Base-by-base conservation (phyloP, 1,140 invertebrate genomes). In the Tyrophagus putrescentiae region DNA sequence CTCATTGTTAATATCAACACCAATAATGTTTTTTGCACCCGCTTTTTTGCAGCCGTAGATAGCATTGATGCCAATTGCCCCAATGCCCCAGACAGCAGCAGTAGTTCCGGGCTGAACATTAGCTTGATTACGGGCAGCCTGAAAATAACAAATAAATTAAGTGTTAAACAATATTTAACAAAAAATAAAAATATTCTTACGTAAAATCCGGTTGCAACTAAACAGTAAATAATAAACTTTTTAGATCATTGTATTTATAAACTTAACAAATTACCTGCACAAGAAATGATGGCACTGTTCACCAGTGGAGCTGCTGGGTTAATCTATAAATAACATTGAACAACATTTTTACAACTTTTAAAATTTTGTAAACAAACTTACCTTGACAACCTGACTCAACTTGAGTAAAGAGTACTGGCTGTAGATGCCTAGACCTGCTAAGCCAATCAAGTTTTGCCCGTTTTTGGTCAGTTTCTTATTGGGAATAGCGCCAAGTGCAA, bases 1-100 rank as follows among this genome's bases (percentile, higher is more conserved):
- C 13, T 39, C 80, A 69, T 98, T 98, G 73, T 95, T 96, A 36
- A 92, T 75, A 73, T 98, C 93, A 64, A 98, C 79, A 52, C 90
- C 95, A 72, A 96, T 92, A 54, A 98, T 85, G 63, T 82, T 78
- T 23, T 79, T 79, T n/a, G 36, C 36, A 21, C 36, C 36, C 13
- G 36, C 36, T 13, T 13, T 13, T 39, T 39, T 39, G 36, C 36
- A 39, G 21, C 36, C 36, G 21, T 13, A 39, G 13, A 39, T 21
- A 21, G 36, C 36, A 21, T 39, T 21, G 21, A 21, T 39, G 93
- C 94, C 31, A 90, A 90, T 52, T 85, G 87, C 50, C 78, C 36
- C 36, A 21, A 39, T 13, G 64, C 36, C 36, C 36, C 36, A 39
- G 21, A 54, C 28, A 3, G 52, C 52, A 31, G 7, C 13, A 28